Evolutionary conservation across 2,113 vertebrate genomes (phyloP), one percentile per base, ranked within the genome.

Genomic region (Jacana jacana): DNA sequence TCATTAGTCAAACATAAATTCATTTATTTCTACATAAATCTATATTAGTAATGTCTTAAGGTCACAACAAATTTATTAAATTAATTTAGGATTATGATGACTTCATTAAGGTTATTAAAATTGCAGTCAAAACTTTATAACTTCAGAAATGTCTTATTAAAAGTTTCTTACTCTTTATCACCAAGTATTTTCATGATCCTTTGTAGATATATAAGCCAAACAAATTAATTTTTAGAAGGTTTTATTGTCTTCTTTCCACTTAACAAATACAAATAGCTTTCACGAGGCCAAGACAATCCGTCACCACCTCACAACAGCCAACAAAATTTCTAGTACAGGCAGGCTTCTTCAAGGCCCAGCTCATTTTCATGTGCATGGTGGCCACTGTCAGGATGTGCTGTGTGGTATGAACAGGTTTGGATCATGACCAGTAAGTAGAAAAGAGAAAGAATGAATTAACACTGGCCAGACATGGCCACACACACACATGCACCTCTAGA

Each of bases 211-310:
- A 65, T 35, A 77, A 90, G 73, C 25, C 11, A 30, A 90, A 76
- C 19, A 76, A 39, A 82, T 14, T 35, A 76, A 75, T 33, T 81
- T 75, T 64, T 24, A 87, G 60, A 78, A 84, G 30, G 33, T 72
- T 87, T 87, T 86, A 84, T 23, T 83, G 48, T 37, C 46, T 64
- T 87, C 58, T 89, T 91, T 81, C 39, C 61, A 55, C 81, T 51
- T 85, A 87, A 81, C 35, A 89, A 91, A 89, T 55, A 73, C n/a
- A 86, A 91, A 92, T 27, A 79, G 9, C 30, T 89, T 88, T 82
- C 42, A 15, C 57, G 64, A 81, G 48, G 52, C 39, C 51, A 64
- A 77, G 70, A 52, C 30, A 79, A 79, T 40, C 22, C 52, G n/a
- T 86, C 27, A 64, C 39, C 22, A 88, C 61, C 24, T 57, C 54